phyloP scores from a whole-genome alignment of 2,113 vertebrate genomes.

The Rallus limicola region DNA sequence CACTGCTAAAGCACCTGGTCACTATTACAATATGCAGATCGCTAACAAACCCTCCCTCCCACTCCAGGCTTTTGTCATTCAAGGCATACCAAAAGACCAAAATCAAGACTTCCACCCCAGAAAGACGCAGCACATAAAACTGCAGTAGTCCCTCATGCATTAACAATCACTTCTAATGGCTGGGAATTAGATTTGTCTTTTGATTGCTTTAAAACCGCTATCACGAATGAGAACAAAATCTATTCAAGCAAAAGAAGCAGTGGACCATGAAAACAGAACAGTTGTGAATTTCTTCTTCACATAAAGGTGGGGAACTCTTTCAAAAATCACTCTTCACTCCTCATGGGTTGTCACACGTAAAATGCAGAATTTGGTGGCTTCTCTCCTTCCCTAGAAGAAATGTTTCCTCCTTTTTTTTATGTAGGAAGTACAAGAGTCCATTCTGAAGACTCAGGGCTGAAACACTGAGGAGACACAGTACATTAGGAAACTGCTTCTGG shows the following conservation, averaged over 20 bases:
- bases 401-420: not conserved
- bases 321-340: slow-evolving; percentile 28
- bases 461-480: not conserved
- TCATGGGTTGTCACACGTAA: not conserved
- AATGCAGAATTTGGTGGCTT: not conserved
- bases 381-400: not conserved
- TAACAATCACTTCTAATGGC: slow-evolving; percentile 36
- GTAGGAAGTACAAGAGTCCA: not conserved
- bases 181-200: slow-evolving; percentile 63
- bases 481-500: not conserved
- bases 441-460: not conserved
- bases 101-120: slow-evolving; percentile 12
- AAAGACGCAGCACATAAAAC: not conserved
- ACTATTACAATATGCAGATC: not conserved
- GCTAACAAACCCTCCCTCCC: not conserved
- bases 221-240: slow-evolving; percentile 54
- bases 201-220: slow-evolving; percentile 66
- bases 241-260: slow-evolving; percentile 62
- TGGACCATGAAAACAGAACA: slow-evolving; percentile 41
- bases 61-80: not conserved
- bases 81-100: slow-evolving; percentile 7
- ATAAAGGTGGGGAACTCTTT: slow-evolving; percentile 39
- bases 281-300: slow-evolving; percentile 21
- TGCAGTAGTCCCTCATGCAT: slow-evolving; percentile 40
- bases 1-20: not conserved